Percentiles rank a stretch among this genome's conserved stretches.
Evolutionary conservation across 2,888 invertebrate genomes (phyloP).

Genomic region (Macropis europaea): DNA sequence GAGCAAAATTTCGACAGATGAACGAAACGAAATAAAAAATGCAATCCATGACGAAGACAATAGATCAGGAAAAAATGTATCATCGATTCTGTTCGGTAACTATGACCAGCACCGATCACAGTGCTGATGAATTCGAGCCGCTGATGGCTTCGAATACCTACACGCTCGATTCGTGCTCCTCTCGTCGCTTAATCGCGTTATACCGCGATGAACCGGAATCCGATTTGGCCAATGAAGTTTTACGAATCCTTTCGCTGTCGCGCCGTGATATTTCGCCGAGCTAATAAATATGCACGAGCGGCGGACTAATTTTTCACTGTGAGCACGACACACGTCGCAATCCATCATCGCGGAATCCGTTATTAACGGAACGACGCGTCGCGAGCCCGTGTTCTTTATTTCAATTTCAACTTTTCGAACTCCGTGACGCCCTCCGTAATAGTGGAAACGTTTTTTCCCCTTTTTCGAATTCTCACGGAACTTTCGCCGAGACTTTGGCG

Average conservation of each 20-base stretch:
- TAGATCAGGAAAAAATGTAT: too few species aligned
- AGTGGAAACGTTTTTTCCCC: conserved; percentile 28
- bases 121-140: conserved; percentile 37
- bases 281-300: background rate
- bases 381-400: conserved; percentile 4
- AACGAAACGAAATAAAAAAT: background rate
- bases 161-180: conserved; percentile 27
- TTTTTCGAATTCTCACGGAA: conserved; percentile 10
- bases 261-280: conserved; percentile 21
- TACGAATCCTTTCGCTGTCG: conserved; percentile 48
- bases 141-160: conserved; percentile 30
- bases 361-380: conserved; percentile 5
- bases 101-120: background rate
- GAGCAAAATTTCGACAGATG: too few species aligned
- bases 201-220: conserved; percentile 41
- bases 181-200: conserved; percentile 58
- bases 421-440: conserved; percentile 30
- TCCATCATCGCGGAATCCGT: conserved; percentile 6
- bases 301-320: conserved; percentile 3
- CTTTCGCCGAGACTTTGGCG: too few species aligned
- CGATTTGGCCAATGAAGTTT: conserved; percentile 59
- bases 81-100: too few species aligned
- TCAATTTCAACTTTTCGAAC: conserved; percentile 29
- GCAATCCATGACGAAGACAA: background rate
- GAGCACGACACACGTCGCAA: background rate